These are phyloP conservation scores for Salvator merianae DNA, from an alignment of 2,113 vertebrate species.

Conservation along the genomic window DNA sequence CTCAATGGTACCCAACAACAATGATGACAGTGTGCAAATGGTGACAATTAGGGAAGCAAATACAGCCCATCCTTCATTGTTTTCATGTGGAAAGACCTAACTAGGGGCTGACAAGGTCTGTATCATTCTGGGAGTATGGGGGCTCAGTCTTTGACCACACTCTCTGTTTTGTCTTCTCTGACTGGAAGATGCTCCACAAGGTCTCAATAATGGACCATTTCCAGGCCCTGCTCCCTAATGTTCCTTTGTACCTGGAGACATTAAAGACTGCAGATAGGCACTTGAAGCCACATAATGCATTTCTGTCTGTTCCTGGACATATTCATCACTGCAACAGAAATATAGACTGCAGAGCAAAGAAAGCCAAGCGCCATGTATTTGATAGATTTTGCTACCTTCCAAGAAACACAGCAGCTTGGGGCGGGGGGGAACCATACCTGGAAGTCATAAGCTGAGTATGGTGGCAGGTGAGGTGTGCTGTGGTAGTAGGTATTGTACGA, in stretches of 20 bases:
- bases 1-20: too few species aligned
- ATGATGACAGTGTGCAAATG: too few species aligned
- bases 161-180: not conserved
- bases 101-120: too few species aligned
- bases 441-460: slow-evolving; percentile 93
- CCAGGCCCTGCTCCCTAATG: too few species aligned
- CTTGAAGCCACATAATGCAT: not conserved
- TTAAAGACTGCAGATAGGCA: not conserved
- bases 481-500: slow-evolving; percentile 88
- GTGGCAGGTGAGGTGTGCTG: slow-evolving; percentile 91
- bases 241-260: too few species aligned
- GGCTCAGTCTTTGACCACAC: too few species aligned
- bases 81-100: too few species aligned
- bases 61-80: too few species aligned
- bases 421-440: slow-evolving; percentile 79
- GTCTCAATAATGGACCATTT: not conserved
- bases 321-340: not conserved
- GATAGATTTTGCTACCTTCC: not conserved
- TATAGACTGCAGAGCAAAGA: not conserved
- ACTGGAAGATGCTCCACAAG: not conserved
- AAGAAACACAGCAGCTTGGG: not conserved
- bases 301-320: not conserved
- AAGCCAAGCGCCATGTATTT: not conserved
- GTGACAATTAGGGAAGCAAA: too few species aligned
- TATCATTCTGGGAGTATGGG: too few species aligned